A percentile compares a stretch with the other conserved stretches of the same genome.
These are phyloP conservation scores for Nematolebias whitei DNA, from an alignment of 2,113 vertebrate genomes.

Conservation along the genomic window DNA sequence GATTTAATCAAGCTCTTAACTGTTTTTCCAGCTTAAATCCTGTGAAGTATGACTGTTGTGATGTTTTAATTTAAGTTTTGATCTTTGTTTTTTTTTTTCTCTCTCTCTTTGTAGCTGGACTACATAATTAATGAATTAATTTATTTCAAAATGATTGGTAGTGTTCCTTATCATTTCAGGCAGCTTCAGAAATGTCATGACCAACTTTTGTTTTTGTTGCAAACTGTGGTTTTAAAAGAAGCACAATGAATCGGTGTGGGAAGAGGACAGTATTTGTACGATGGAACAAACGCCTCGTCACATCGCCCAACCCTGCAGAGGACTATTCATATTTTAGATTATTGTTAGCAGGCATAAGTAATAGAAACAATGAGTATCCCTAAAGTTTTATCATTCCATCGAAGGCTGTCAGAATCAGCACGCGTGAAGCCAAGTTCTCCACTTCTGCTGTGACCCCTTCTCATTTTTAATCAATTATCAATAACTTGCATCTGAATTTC, in stretches of 20 bases:
- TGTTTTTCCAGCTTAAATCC: constrained; percentile 86
- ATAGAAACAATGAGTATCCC: constrained; percentile 26
- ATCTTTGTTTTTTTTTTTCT: constrained; percentile 63
- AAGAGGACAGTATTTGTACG: constrained; percentile 60
- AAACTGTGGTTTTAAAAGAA: constrained; percentile 67
- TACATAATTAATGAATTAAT: constrained; percentile 91
- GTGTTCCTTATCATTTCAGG: constrained; percentile 83
- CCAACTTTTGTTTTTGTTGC: constrained; percentile 47
- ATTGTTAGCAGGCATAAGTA: constrained; percentile 30
- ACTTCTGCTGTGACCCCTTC: constrained; percentile 39
- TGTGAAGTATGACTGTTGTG: constrained; percentile 90
- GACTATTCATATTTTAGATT: constrained; percentile 42
- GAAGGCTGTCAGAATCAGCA: neutral
- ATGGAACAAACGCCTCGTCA: constrained; percentile 50
- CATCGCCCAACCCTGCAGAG: constrained; percentile 44
- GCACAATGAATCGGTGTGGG: constrained; percentile 61
- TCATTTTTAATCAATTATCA: constrained; percentile 46
- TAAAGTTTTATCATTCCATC: constrained; percentile 13
- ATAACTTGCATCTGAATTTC: constrained; percentile 63
- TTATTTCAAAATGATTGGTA: constrained; percentile 89
- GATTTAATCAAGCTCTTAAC: constrained; percentile 82
- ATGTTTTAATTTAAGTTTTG: constrained; percentile 71
- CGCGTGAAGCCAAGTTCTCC: constrained; percentile 19
- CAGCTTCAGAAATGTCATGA: constrained; percentile 74
- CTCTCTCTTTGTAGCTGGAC: constrained; percentile 94